Percentiles rank a stretch among this genome's conserved stretches.
Conservation (phyloP, 1,140 invertebrate genomes). For the Drosophila funebris region DNA sequence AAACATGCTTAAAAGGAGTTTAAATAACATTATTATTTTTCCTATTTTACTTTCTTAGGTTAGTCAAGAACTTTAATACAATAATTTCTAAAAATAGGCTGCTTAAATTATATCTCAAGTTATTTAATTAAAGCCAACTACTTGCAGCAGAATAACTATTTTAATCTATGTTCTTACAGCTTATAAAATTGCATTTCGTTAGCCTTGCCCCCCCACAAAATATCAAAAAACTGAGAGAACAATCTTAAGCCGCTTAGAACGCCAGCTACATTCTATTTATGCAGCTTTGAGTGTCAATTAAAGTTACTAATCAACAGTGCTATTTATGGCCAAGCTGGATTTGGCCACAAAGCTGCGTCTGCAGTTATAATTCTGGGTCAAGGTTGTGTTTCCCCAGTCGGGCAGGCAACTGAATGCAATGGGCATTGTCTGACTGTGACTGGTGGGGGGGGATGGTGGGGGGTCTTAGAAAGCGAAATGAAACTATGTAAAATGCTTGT, state of each 20-base stretch:
- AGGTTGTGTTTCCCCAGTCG: no score
- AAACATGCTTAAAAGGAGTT: no score
- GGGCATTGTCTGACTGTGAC: constrained; percentile 17
- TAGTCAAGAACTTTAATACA: no score
- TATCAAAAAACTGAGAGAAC: no score
- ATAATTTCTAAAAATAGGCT: background rate
- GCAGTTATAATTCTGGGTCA: constrained; percentile 48
- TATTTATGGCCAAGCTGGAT: constrained; percentile 51
- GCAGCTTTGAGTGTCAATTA: constrained; percentile 46
- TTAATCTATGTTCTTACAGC: background rate
- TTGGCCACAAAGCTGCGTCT: constrained; percentile 21
- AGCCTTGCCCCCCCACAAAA: no score
- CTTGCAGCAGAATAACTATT: background rate
- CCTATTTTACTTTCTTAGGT: no score
- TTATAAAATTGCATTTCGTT: background rate
- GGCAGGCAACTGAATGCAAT: background rate
- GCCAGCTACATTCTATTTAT: constrained; percentile 28
- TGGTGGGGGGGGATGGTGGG: no score
- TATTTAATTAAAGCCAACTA: background rate
- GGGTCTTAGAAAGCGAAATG: constrained; percentile 20
- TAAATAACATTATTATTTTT: no score
- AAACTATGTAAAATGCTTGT: constrained; percentile 37
- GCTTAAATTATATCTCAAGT: background rate
- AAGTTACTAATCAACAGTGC: constrained; percentile 58
- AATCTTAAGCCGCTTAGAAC: background rate